Evolutionary conservation across 2,888 invertebrate genomes (phyloP).

Genomic region (Macaria notata): DNA sequence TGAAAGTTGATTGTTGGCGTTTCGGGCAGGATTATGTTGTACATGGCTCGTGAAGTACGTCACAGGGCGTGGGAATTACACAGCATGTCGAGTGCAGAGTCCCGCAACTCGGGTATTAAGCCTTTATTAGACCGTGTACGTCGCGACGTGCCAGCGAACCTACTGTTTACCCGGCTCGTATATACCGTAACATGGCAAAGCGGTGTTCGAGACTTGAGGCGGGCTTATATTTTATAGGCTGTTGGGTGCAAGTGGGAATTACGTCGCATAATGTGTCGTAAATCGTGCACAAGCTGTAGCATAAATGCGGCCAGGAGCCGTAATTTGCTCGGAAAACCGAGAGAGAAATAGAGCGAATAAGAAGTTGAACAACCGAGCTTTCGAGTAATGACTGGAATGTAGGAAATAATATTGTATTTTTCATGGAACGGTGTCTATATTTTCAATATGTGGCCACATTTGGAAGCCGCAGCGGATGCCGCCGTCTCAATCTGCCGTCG

Average conservation of each 20-base stretch:
- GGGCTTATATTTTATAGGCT: constrained; percentile 19
- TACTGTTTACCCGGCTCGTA: constrained; percentile 29
- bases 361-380: not conserved
- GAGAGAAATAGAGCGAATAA: constrained; percentile 1
- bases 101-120: constrained; percentile 32
- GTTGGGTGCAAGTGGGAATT: constrained; percentile 14
- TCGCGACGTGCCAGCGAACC: constrained; percentile 32
- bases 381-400: not conserved
- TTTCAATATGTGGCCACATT: constrained; percentile 6
- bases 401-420: not conserved
- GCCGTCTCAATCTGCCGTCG: constrained; percentile 20
- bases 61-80: constrained; percentile 35
- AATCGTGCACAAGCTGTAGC: not conserved
- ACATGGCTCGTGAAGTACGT: constrained; percentile 25
- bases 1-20: constrained; percentile 15
- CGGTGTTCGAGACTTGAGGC: constrained; percentile 14
- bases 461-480: constrained; percentile 9
- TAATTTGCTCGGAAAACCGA: not conserved
- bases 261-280: constrained; percentile 9
- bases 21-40: constrained; percentile 10
- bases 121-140: constrained; percentile 35
- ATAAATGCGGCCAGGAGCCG: not conserved
- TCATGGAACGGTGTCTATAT: not conserved
- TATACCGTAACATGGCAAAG: constrained; percentile 23
- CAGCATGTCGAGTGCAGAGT: constrained; percentile 32